Base-by-base conservation (phyloP, 2,888 invertebrate species). In the Ophioninae sp. region DNA sequence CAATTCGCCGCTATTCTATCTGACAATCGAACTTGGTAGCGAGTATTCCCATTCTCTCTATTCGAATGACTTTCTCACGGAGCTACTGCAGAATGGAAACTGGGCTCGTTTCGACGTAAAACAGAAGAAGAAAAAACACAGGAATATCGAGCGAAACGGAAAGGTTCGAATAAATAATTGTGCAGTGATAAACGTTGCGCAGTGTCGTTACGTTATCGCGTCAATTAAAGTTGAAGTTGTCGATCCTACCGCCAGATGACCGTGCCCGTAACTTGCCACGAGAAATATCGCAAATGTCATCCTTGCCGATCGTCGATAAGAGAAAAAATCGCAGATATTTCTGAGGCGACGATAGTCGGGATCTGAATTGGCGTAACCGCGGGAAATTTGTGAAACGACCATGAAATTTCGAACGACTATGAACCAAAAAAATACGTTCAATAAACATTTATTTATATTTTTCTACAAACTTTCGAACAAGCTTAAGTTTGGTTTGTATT, bases 1-100 rank as follows among this genome's bases (percentile, higher is more conserved):
- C 69, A 59, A 72, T 72, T 79, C 57, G 65, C 75, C n/a, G 64
- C 59, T 72, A 78, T 64, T 79, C 59, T 79, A 72, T 79, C 72
- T 65, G 41, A 65, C 65, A 44, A 79, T 79, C 79, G 44, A 79
- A 79, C 79, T 62, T 59, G 20, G 39, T 64, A 37, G 56, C 70
- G 23, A 21, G 23, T 64, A 65, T 41, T 79, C 57, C 59, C 41
- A 79, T 79, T 79, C 72, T 79, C 72, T 44, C 37, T 30, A 8
- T 41, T 65, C 30, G 30, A 65, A 79, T 57, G 59, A 65, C 72
- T 65, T 67, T 79, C 65, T 59, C 72, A 67, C 79, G 21, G n/a
- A 57, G 72, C 20, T 57, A 67, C 21, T 17, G 13, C 65, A 44
- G 39, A 69, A 44, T 61, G 68, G 61, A 68, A 59, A 68, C 20